These are phyloP conservation scores for Anastrepha ludens DNA, from an alignment of 1,140 invertebrate genomes.

Conservation along the genomic window DNA sequence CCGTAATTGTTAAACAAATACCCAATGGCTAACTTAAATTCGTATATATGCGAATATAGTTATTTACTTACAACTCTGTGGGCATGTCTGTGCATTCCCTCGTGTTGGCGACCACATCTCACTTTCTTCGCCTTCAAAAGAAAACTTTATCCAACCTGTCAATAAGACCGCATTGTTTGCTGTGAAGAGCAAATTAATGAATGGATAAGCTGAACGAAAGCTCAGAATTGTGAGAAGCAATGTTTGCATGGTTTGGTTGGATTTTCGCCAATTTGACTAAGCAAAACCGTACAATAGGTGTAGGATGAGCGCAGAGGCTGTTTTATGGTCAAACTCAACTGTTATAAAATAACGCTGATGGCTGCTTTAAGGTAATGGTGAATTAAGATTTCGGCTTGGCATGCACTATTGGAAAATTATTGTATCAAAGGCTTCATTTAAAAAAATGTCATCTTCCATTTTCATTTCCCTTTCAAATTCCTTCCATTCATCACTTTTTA, in stretches of 20 bases:
- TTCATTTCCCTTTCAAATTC: no score
- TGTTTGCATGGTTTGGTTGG: not conserved
- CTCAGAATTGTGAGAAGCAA: not conserved
- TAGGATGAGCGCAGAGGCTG: not conserved
- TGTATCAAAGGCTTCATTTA: no score
- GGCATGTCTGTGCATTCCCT: no score
- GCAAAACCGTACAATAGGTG: not conserved
- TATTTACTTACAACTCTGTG: no score
- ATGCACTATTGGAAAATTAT: no score
- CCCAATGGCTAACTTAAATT: not conserved
- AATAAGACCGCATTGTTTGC: not conserved
- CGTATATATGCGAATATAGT: no score
- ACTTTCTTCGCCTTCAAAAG: not conserved
- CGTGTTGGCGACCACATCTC: not conserved
- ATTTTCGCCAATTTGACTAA: not conserved
- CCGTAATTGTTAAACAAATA: not conserved
- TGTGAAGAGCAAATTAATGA: constrained; percentile 16
- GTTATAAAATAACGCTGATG: not conserved
- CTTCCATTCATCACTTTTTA: no score
- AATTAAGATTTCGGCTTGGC: no score
- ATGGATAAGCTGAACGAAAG: not conserved
- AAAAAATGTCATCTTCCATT: no score
- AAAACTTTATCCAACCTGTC: not conserved
- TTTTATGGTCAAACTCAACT: not conserved
- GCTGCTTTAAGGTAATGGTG: no score